Evolutionary conservation across 23 tunicate species (phyloP), one percentile per base, ranked within the genome.

Genomic region (Oikopleura vanhoeffeni): DNA sequence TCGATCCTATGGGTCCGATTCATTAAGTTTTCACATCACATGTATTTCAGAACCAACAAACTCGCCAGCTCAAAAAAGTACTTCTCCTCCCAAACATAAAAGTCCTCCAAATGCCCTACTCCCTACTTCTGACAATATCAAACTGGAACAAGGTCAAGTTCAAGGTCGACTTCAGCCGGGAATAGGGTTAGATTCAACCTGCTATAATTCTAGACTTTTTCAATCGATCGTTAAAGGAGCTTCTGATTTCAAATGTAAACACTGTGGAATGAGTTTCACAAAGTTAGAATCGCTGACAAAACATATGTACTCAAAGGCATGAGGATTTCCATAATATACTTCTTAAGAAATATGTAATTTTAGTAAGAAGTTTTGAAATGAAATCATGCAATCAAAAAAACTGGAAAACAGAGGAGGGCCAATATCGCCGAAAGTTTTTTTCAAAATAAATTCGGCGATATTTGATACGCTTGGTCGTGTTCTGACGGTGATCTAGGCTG

Each of bases 181-280:
- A n/a, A n/a, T n/a, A n/a, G n/a, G n/a, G n/a, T n/a, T n/a, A n/a
- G n/a, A n/a, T n/a, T n/a, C n/a, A 18, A 2, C 35, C 79, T 71
- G 34, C 34, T 71, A 71, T 38, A 71, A 71, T 38, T 71, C 79
- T 3, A 18, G 79, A 30, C 79, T 71, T 18, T 13, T 71, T 30
- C 27, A 32, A 2, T 13, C 34, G 36, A 71, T 71, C 38, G 35
- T 71, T 33, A 71, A 71, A 71, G 79, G 79, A 28, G 79, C 79
- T 2, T 13, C 34, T 24, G 79, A 71, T 38, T 71, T 71, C 38
- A 71, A 71, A 71, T 71, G 79, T 38, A 71, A 71, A 71, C 79
- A 71, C 32, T 71, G 79, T 71, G 79, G 79, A 28, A 38, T 18
- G 38, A 24, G 38, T 30, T 71, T 71, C 38, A 30, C 27, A 33